Evolutionary conservation across 2,113 vertebrate genomes (phyloP), one percentile per base, ranked within the genome.

Genomic region (Corythoichthys haematopterus): DNA sequence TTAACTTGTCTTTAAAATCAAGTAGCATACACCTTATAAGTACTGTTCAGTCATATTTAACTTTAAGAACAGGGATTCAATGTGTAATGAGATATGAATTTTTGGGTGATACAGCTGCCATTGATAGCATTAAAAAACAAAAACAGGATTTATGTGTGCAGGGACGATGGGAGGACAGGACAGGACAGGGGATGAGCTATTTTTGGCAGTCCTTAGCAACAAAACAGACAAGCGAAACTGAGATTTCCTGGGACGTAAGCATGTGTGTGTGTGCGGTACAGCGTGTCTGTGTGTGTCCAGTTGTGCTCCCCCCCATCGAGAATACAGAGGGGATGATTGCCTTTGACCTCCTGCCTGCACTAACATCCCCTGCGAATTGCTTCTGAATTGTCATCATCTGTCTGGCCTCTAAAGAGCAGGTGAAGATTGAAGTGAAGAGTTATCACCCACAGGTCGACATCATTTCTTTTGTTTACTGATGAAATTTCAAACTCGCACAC

Each of bases 331-430:
- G 80, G 48, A 84, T 86, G 87, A 90, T 87, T 88, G 89, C 80
- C 85, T 88, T 75, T 88, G 86, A 89, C 89, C 88, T 80, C 84
- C 77, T n/a, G 78, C 65, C 76, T 86, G 82, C 86, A 81, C 78
- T 53, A 57, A 84, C 80, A 80, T 84, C 81, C 81, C 76, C 75
- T 69, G 69, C 79, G 80, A 87, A 91, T 89, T 84, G 84, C 86
- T 82, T 81, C 72, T 70, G 82, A 88, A 89, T 88, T 84, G 85
- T 90, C 86, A 83, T 88, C 80, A 85, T 91, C 86, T 73, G 85
- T 87, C 83, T 84, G 77, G 28, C 80, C 84, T 73, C 78, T 78
- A 69, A 86, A 84, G 79, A 84, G 74, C 15, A 12, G 52, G 70
- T 45, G 12, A 50, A 40, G 65, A 45, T 55, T 75, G 69, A 77